Base-by-base conservation (phyloP, 2,797 vertebrate genomes). In the Sebastes taczanowskii region DNA sequence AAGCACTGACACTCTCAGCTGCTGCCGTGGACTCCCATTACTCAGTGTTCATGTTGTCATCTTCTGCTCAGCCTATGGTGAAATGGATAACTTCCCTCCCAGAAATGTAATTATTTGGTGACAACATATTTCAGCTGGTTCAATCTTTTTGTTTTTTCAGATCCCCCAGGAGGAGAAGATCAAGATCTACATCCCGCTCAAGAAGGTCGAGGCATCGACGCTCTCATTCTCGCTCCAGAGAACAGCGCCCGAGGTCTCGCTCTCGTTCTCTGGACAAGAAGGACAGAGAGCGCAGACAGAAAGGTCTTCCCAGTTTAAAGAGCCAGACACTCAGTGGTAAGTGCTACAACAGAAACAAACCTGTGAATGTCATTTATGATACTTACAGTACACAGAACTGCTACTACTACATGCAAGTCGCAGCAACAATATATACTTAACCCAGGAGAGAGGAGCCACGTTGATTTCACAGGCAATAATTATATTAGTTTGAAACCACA, bases 91-190 rank as follows among this genome's bases (percentile, higher is more conserved):
- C 22, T 22, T 62, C 34, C 4, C 6, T 32, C 22, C 22, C 11
- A 49, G 27, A 1, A 71, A 62, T 38, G 42, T 2, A 7, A 18
- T 35, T 11, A 29, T 76, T 63, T 67, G 22, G 11, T 70, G 56
- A 59, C 16, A 22, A 7, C 4, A 20, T 58, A 7, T 81, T 56
- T 77, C 2, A 78, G 6, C 8, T 20, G 1, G 14, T 58, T 55
- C 3, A 22, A 73, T 27, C 18, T 35, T 35, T 35, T 49, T 86
- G 13, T 82, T 79, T 8, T 77, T 88, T 53, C 87, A 99, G 98
- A 91, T 99, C 98, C 85, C 98, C 98, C 23, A 97, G 97, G 87
- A 97, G 97, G 86, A 96, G 97, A 81, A 92, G 96, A 61, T 98
- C 98, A 9, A 92, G 97, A 29, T 99, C 98, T 5, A 93, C 96